Percentiles rank a stretch among this genome's conserved stretches.
Evolutionary conservation across 2,797 vertebrate genomes (phyloP).

Genomic region (Lepidocolaptes lacrymiger): DNA sequence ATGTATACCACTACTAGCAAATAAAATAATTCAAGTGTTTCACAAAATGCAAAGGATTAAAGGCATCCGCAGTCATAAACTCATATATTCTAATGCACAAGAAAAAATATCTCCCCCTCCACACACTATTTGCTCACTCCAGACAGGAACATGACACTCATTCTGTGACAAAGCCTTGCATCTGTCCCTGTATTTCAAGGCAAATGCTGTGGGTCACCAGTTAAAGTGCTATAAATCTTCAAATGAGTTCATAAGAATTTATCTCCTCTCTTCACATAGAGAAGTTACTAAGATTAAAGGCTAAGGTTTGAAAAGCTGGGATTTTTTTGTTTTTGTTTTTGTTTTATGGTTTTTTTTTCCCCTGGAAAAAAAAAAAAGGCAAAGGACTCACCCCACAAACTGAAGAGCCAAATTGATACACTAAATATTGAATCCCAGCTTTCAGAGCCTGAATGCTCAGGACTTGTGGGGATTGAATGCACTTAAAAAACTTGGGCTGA

Average conservation of each 20-base stretch:
- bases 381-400: neutral
- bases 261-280: neutral
- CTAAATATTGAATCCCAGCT: neutral
- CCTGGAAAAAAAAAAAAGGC: too few species aligned
- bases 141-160: neutral
- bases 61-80: neutral
- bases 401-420: neutral
- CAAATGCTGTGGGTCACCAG: neutral
- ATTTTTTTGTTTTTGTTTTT: neutral
- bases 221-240: neutral
- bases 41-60: neutral
- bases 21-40: neutral
- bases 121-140: neutral
- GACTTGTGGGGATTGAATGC: neutral
- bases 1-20: neutral
- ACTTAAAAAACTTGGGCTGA: neutral
- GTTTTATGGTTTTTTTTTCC: neutral
- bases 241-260: neutral
- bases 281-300: neutral
- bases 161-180: neutral
- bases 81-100: neutral
- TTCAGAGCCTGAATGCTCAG: neutral
- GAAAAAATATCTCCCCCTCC: neutral
- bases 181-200: neutral
- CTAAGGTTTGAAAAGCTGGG: neutral